These are phyloP conservation scores for Esox masquinongy DNA, from an alignment of 2,797 vertebrate species.

Conservation along the genomic window DNA sequence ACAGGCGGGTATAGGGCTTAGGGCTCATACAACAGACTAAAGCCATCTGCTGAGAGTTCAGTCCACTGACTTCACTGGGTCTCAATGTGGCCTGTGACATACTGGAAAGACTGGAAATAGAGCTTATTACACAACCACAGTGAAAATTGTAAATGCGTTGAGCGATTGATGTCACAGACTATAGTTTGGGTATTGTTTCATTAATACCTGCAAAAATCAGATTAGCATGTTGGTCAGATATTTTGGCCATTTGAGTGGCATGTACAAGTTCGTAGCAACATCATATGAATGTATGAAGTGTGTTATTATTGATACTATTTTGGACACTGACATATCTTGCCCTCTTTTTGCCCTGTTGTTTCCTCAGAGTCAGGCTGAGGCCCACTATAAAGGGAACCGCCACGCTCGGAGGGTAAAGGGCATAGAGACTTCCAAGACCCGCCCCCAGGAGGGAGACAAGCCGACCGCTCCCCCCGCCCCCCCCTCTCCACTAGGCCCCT, in stretches of 20 bases:
- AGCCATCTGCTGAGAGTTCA: slow-evolving; percentile 12
- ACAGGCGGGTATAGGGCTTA: not conserved
- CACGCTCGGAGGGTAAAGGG: slow-evolving; percentile 87
- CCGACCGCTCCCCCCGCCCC: slow-evolving; percentile 54
- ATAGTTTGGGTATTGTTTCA: not conserved
- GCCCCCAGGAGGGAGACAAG: slow-evolving; percentile 79
- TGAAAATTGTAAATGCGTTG: not conserved
- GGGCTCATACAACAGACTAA: slow-evolving; percentile 12
- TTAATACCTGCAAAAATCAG: not conserved
- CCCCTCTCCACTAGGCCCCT: slow-evolving; percentile 33
- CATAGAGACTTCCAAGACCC: slow-evolving; percentile 84
- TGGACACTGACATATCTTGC: not conserved
- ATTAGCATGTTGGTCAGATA: not conserved
- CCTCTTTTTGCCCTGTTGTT: not conserved
- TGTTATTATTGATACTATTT: not conserved
- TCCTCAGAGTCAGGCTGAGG: slow-evolving; percentile 85
- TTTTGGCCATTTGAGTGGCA: not conserved
- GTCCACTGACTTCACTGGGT: not conserved
- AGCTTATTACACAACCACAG: not conserved
- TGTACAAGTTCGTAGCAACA: not conserved
- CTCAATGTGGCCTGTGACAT: not conserved
- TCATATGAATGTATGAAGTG: not conserved
- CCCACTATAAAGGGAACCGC: slow-evolving; percentile 89
- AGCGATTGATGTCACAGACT: not conserved
- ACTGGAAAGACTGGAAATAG: not conserved